Percentiles rank a stretch among this genome's conserved stretches.
These are phyloP conservation scores for Hylomyscus alleni DNA, from an alignment of 2,797 vertebrate genomes.

Conservation along the genomic window DNA sequence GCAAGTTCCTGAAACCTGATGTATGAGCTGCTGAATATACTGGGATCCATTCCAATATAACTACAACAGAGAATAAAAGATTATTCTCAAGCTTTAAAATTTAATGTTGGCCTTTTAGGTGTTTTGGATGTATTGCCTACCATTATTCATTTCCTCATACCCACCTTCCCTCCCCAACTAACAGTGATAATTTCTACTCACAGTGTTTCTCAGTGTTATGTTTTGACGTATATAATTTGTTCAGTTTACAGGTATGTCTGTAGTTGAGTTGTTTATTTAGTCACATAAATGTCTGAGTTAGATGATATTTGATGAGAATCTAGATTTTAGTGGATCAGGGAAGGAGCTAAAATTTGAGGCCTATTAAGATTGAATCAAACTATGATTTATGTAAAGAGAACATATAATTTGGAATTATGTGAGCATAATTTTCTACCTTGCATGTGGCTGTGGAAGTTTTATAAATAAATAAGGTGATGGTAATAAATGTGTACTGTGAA, in stretches of 20 bases:
- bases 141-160: too few species aligned
- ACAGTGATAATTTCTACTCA: background rate
- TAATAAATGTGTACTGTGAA: too few species aligned
- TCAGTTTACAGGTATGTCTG: background rate
- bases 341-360: background rate
- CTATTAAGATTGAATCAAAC: background rate
- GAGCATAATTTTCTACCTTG: background rate
- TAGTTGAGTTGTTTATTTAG: background rate
- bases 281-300: background rate
- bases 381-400: background rate
- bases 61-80: background rate
- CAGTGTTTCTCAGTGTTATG: background rate
- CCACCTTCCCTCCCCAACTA: fast-evolving
- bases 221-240: background rate
- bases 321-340: background rate
- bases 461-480: background rate
- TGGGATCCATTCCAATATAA: background rate
- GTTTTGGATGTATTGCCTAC: background rate
- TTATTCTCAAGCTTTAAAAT: background rate
- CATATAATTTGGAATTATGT: background rate
- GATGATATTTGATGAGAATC: background rate
- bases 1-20: background rate
- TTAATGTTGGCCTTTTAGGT: background rate
- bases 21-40: background rate
- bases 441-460: background rate